Evolutionary conservation across 2,888 invertebrate species (phyloP), one percentile per base, ranked within the genome.

Genomic region (Petrolisthes cinctipes): DNA sequence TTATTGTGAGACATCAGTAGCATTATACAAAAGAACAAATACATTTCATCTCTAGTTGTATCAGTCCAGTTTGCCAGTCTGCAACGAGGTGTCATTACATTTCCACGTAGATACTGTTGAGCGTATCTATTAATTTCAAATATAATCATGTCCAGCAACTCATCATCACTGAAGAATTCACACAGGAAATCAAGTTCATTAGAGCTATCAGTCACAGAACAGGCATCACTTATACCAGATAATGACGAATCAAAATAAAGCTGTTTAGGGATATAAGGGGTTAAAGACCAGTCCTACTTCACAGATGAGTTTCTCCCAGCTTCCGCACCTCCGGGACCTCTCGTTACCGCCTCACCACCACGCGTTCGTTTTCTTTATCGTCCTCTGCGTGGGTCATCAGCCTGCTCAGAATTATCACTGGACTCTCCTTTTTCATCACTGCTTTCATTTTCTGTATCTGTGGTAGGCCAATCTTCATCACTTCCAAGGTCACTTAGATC

Each of bases 1-100:
- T 78, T 51, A 37, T 6, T 11, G n/a, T n/a, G n/a, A n/a, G n/a
- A n/a, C n/a, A n/a, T n/a, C n/a, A n/a, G n/a, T n/a, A n/a, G n/a
- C 20, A 75, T 75, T 20, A 75, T 20, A 20, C 75, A 75, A 20
- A n/a, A 20, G 20, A 75, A 75, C 37, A 78, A 51, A n/a, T 78
- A 78, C 37, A 78, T 78, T 51, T 78, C 78, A 78, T 78, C 78
- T 53, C 53, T 53, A 9, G 78, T 78, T 73, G 61, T 73, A 5
- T 73, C 73, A 73, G 17, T 73, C 23, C 73, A 73, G n/a, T 73
- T 73, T n/a, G 73, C 78, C 53, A 78, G 78, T 78, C 78, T 37
- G 53, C 78, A 78, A 78, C 6, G 78, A 78, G 78, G 78, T 78
- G 78, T 73, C 73, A 73, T 73, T 11, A 5, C 73, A 73, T 5